These are phyloP conservation scores for Ornithoptera alexandrae DNA, from an alignment of 2,888 invertebrate genomes.

Conservation along the genomic window DNA sequence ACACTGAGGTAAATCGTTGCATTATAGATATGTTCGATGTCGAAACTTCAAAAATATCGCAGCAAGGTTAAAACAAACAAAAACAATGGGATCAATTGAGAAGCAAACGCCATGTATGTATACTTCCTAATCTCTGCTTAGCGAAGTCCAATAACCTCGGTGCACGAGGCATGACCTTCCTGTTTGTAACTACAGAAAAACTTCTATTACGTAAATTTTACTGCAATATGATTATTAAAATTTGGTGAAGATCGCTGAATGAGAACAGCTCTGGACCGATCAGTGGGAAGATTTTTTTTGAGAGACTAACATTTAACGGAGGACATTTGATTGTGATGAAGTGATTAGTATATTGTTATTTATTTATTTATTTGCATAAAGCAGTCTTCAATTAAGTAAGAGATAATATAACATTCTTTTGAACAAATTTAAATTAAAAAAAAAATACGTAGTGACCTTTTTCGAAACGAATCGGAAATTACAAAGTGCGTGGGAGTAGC, in stretches of 20 bases:
- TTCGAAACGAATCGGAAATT: slow-evolving; percentile 50
- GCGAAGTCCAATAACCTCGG: slow-evolving; percentile 19
- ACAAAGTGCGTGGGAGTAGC: slow-evolving; percentile 63
- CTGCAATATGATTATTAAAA: not conserved
- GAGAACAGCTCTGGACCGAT: too few relatives aligned
- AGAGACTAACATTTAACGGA: too few relatives aligned
- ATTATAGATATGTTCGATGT: slow-evolving; percentile 18
- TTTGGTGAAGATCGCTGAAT: too few relatives aligned
- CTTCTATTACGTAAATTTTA: not conserved
- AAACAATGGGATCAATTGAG: slow-evolving; percentile 12
- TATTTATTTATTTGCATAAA: too few relatives aligned
- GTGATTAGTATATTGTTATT: too few relatives aligned
- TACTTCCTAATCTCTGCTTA: slow-evolving; percentile 23
- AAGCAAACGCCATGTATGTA: slow-evolving; percentile 8
- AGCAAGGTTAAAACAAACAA: slow-evolving; percentile 26
- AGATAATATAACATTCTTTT: not conserved
- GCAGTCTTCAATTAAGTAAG: slow-evolving; percentile 2
- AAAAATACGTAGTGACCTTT: slow-evolving; percentile 51
- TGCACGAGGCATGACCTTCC: slow-evolving; percentile 25
- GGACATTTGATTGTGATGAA: too few relatives aligned
- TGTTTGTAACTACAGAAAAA: slow-evolving; percentile 11
- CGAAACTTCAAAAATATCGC: slow-evolving; percentile 11
- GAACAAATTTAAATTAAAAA: slow-evolving; percentile 29
- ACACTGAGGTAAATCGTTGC: slow-evolving; percentile 53
- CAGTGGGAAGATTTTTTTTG: too few relatives aligned